phyloP scores from a whole-genome alignment of 2,797 vertebrate species.

The Enteromius fasciolatus region DNA sequence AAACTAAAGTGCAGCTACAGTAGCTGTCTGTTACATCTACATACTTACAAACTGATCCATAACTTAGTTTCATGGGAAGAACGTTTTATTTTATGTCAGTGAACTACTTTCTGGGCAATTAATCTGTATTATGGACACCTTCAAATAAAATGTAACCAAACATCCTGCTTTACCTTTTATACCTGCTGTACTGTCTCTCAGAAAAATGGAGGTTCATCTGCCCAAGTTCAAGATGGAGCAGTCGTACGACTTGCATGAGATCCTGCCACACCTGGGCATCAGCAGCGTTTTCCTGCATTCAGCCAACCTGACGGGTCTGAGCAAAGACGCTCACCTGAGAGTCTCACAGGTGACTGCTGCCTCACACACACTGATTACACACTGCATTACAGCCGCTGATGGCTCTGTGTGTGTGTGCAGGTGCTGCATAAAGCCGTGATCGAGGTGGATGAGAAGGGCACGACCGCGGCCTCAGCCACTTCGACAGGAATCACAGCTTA shows the following conservation, averaged over 20 bases:
- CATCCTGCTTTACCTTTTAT: not conserved
- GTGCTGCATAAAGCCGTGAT: slow-evolving; percentile 87
- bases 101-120: no score
- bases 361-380: not conserved
- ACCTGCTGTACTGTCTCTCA: slow-evolving; percentile 58
- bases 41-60: no score
- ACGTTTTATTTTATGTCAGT: no score
- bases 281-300: slow-evolving; percentile 75
- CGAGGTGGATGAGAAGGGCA: slow-evolving; percentile 88
- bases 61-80: no score
- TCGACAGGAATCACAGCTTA: slow-evolving; percentile 79
- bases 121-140: no score
- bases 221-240: slow-evolving; percentile 91
- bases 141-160: no score
- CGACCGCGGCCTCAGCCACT: slow-evolving; percentile 80
- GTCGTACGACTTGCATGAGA: slow-evolving; percentile 83
- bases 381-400: not conserved
- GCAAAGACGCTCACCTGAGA: slow-evolving; percentile 67
- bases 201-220: slow-evolving; percentile 85
- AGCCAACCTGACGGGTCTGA: slow-evolving; percentile 84
- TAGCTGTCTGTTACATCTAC: no score
- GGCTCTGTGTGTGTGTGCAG: slow-evolving; percentile 66
- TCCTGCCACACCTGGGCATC: slow-evolving; percentile 85
- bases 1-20: no score
- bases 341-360: slow-evolving; percentile 83